Evolutionary conservation across 2,888 invertebrate species (phyloP).

Genomic region (Leptinotarsa peninsularis): DNA sequence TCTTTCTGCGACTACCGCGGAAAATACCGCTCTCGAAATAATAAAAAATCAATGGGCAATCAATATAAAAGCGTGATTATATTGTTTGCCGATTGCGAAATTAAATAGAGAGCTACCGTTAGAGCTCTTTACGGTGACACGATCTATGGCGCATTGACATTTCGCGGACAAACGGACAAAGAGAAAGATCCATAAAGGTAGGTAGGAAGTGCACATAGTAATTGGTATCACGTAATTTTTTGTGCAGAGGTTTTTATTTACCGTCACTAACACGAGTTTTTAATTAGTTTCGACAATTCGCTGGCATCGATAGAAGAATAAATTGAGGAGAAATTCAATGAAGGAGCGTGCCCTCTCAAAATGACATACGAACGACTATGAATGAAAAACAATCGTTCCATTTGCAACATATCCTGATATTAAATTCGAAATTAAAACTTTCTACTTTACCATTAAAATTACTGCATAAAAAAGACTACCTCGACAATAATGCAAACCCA

Average conservation of each 20-base stretch:
- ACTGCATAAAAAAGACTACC: too few species aligned
- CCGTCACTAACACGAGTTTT: neutral
- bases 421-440: too few species aligned
- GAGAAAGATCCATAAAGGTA: neutral
- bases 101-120: constrained; percentile 15
- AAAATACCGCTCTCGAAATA: constrained; percentile 10
- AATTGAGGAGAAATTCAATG: neutral
- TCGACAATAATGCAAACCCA: too few species aligned
- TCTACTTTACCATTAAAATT: too few species aligned
- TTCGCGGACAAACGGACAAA: neutral
- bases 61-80: constrained; percentile 10
- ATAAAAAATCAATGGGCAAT: constrained; percentile 8
- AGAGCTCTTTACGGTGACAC: neutral
- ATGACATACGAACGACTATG: too few species aligned
- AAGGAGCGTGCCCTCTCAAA: neutral
- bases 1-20: neutral
- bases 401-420: too few species aligned
- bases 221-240: constrained; percentile 9
- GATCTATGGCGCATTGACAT: constrained; percentile 6
- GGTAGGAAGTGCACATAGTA: neutral
- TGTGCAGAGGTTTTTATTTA: neutral
- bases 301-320: neutral
- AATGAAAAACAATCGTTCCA: too few species aligned
- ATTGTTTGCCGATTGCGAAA: constrained; percentile 17
- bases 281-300: neutral